Evolutionary conservation across 2,888 invertebrate genomes (phyloP).

Genomic region (Leptinotarsa juncta): DNA sequence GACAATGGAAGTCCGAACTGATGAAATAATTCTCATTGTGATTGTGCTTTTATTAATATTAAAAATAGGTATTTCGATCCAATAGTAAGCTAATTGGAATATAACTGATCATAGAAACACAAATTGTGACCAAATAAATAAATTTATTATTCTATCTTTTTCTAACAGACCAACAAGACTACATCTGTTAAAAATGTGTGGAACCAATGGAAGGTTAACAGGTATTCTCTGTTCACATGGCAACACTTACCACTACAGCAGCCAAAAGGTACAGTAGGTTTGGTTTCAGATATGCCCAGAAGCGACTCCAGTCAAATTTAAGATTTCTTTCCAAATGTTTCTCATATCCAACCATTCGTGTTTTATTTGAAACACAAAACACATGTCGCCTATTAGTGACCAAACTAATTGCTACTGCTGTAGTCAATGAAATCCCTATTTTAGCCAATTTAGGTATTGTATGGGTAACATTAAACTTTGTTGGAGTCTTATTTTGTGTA

Average conservation of each 20-base stretch:
- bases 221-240: neutral
- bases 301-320: conserved; percentile 82
- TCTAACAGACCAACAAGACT: no score
- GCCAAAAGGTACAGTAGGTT: conserved; percentile 81
- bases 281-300: conserved; percentile 79
- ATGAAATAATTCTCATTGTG: no score
- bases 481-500: neutral
- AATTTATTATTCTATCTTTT: no score
- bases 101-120: no score
- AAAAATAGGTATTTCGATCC: no score
- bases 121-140: no score
- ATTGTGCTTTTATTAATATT: no score
- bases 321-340: conserved; percentile 66
- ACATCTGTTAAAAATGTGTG: no score
- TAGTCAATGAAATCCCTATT: conserved; percentile 8
- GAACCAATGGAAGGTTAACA: no score
- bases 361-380: conserved; percentile 56
- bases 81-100: no score
- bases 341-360: conserved; percentile 60
- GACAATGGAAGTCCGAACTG: no score
- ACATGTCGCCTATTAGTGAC: neutral
- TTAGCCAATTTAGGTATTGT: neutral
- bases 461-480: neutral
- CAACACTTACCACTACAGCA: conserved; percentile 80
- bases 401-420: neutral